phyloP scores from a whole-genome alignment of 64 coral and sea anemone genomes.

The Pocillopora damicornis region DNA sequence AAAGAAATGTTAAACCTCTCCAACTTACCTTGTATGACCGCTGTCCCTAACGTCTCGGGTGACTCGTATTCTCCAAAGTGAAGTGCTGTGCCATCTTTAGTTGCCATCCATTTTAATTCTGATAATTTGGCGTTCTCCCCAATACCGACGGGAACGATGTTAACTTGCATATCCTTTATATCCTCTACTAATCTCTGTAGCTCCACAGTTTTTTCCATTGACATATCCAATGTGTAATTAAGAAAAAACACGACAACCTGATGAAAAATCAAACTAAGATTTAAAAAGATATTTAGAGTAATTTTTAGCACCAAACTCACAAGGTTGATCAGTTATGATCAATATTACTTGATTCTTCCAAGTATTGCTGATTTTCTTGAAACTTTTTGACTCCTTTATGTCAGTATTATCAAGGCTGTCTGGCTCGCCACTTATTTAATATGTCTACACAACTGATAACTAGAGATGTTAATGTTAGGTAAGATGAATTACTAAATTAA shows the following conservation, averaged over 20 bases:
- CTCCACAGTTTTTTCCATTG: neutral
- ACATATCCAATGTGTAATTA: neutral
- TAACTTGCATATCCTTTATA: neutral
- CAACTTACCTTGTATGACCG: neutral
- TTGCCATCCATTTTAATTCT: neutral
- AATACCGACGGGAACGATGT: neutral
- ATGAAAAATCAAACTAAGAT: neutral
- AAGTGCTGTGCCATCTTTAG: neutral
- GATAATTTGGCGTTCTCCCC: neutral
- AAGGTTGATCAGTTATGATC: too few relatives aligned
- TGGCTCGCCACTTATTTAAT: too few relatives aligned
- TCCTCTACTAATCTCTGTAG: neutral
- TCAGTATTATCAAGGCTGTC: too few relatives aligned
- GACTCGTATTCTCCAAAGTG: constrained; percentile 2
- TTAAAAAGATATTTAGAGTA: neutral
- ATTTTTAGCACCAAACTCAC: too few relatives aligned
- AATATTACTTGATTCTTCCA: too few relatives aligned
- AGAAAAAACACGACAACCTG: neutral
- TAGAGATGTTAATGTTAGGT: too few relatives aligned
- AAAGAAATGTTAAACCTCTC: neutral
- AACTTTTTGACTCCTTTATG: too few relatives aligned
- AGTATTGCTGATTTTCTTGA: too few relatives aligned
- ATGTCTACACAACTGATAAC: too few relatives aligned
- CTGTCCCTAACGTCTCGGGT: neutral
- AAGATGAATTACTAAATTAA: too few relatives aligned